Evolutionary conservation across 2,797 vertebrate genomes (phyloP), one percentile per base, ranked within the genome.

Genomic region (Florisuga fusca): DNA sequence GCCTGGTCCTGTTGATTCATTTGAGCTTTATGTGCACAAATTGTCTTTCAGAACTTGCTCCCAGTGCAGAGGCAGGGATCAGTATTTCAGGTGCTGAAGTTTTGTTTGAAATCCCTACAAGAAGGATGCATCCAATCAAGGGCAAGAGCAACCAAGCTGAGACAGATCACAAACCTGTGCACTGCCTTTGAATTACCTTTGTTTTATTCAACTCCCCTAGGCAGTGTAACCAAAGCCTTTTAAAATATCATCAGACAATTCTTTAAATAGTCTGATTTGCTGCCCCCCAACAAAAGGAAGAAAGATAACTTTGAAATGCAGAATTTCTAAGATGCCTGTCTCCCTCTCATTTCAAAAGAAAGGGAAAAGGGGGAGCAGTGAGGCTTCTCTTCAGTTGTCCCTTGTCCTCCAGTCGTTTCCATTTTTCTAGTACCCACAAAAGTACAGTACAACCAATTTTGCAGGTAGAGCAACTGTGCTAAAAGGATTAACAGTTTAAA

Each of bases 261-360:
- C 69, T 90, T 95, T 92, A 95, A 95, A 82, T 69, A 72, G 53
- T 55, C 82, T 93, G 89, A 91, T 95, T 95, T 95, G 38, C 71
- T 53, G 48, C 36, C 33, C 51, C 43, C 16, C 19, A 46, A 72
- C 64, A 73, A 89, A 94, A 77, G 38, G 75, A 5, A 61, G 75
- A 81, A 62, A 46, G 69, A 6, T 57, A 53, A 72, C 69, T 96
- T 94, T 84, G 91, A 95, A 96, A 86, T 89, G 77, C 33, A 69
- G 77, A 59, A 87, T 88, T 91, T 84, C 29, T 27, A 59, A 67
- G 57, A 22, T 54, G 26, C 29, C 21, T 58, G 17, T 43, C 9
- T 93, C 20, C 27, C 9, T 78, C 33, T 78, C 26, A 13, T 78
- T 92, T 92, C 55, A 82, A 86, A 88, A 43, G 66, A 63, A 83